Evolutionary conservation across 1,140 invertebrate species (phyloP).

Genomic region (Thaumetopoea pityocampa): DNA sequence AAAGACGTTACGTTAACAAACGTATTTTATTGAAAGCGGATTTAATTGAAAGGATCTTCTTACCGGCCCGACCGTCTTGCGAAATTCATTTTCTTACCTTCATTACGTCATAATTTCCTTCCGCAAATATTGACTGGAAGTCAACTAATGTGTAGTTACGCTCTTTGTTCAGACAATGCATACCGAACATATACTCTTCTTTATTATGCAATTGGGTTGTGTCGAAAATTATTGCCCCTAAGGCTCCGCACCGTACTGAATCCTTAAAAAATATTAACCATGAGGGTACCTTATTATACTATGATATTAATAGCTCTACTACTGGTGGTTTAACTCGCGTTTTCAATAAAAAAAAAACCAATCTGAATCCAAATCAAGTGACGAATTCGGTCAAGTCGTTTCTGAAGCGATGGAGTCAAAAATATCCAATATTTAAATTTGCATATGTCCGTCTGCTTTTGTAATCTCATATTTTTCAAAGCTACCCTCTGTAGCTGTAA

Average conservation of each 20-base stretch:
- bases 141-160: slow-evolving; percentile 17
- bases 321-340: too few relatives aligned
- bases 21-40: neutral
- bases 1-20: too few relatives aligned
- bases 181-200: slow-evolving; percentile 16
- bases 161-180: slow-evolving; percentile 11
- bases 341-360: too few relatives aligned
- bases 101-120: slow-evolving; percentile 3
- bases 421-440: neutral
- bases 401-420: neutral
- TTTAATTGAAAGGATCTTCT: neutral
- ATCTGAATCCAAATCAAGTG: neutral
- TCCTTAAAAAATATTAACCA: slow-evolving; percentile 3
- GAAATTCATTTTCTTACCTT: slow-evolving; percentile 11
- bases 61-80: too few relatives aligned
- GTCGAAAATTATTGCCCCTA: slow-evolving; percentile 10
- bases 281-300: neutral
- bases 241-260: neutral
- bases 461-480: too few relatives aligned
- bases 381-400: neutral
- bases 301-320: neutral
- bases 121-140: slow-evolving; percentile 15
- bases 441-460: too few relatives aligned
- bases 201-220: slow-evolving; percentile 10
- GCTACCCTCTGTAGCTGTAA: too few relatives aligned